phyloP scores from a whole-genome alignment of 2,888 invertebrate genomes.

The Tupiocoris notatus region DNA sequence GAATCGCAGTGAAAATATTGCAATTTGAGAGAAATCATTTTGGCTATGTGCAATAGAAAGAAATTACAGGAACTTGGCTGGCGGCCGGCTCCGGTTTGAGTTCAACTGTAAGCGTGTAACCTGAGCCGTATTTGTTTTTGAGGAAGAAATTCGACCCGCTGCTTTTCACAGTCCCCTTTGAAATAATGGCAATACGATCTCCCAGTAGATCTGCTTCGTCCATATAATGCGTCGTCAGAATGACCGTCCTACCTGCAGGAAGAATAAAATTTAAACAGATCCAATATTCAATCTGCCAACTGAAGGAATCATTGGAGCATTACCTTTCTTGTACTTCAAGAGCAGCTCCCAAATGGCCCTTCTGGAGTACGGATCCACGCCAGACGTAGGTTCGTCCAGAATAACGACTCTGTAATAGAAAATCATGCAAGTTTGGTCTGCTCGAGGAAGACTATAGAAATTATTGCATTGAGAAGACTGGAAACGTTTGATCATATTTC shows the following conservation, averaged over 20 bases:
- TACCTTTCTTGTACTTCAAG: constrained; percentile 64
- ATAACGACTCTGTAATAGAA: constrained; percentile 61
- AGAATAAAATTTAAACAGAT: too few relatives aligned
- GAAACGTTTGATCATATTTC: too few relatives aligned
- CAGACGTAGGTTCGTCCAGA: constrained; percentile 83
- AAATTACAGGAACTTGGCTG: too few relatives aligned
- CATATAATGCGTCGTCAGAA: constrained; percentile 82
- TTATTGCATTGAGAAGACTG: too few relatives aligned
- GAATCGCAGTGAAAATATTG: too few relatives aligned
- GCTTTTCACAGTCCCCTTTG: constrained; percentile 57
- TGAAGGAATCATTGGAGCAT: too few relatives aligned
- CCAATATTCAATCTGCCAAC: too few relatives aligned
- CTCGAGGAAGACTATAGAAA: too few relatives aligned
- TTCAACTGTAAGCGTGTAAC: constrained; percentile 57
- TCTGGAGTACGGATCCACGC: constrained; percentile 82
- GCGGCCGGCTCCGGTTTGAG: constrained; percentile 39
- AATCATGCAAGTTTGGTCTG: too few relatives aligned
- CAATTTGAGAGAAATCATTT: too few relatives aligned
- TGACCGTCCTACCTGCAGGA: constrained; percentile 67
- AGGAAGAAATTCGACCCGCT: constrained; percentile 60
- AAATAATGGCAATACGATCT: constrained; percentile 77
- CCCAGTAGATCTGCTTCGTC: constrained; percentile 86
- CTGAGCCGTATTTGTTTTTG: constrained; percentile 59
- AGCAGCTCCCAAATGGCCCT: constrained; percentile 74
- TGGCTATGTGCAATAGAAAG: too few relatives aligned